Conservation (phyloP, 2,888 invertebrate genomes). For the Acanthacorydalis orientalis region DNA sequence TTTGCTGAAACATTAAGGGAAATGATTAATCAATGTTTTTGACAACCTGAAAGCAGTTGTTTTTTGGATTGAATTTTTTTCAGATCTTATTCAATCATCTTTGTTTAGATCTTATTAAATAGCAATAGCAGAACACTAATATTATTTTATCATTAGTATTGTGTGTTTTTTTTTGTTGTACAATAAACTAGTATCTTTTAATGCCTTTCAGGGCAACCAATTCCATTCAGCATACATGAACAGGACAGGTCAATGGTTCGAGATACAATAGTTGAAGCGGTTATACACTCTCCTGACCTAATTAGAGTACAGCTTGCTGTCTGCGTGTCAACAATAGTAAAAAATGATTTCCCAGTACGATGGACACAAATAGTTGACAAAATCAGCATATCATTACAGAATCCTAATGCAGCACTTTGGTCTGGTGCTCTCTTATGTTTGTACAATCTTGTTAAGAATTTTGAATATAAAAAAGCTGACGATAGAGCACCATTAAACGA, state of each 20-base stretch:
- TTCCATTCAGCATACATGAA: constrained; percentile 82
- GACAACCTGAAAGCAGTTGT: no score
- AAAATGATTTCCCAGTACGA: constrained; percentile 85
- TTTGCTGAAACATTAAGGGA: no score
- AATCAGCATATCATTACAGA: constrained; percentile 74
- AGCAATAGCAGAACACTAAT: no score
- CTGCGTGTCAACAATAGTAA: constrained; percentile 85
- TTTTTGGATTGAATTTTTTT: no score
- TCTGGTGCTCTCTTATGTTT: constrained; percentile 82
- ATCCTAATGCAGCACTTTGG: constrained; percentile 74
- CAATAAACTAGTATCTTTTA: no score
- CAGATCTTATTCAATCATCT: no score
- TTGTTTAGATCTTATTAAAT: no score
- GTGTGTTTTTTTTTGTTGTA: no score
- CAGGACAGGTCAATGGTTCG: constrained; percentile 89
- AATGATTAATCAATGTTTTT: no score
- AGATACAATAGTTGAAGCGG: constrained; percentile 87
- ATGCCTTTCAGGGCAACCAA: constrained; percentile 35
- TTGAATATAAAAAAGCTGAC: constrained; percentile 77
- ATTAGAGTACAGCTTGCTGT: constrained; percentile 81
- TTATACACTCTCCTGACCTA: constrained; percentile 81
- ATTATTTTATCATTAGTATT: no score
- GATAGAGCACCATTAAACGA: constrained; percentile 82
- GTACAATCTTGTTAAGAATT: constrained; percentile 87
- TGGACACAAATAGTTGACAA: constrained; percentile 96